Base-by-base conservation (phyloP, 2,888 invertebrate genomes). In the Ectobius pallidus region DNA sequence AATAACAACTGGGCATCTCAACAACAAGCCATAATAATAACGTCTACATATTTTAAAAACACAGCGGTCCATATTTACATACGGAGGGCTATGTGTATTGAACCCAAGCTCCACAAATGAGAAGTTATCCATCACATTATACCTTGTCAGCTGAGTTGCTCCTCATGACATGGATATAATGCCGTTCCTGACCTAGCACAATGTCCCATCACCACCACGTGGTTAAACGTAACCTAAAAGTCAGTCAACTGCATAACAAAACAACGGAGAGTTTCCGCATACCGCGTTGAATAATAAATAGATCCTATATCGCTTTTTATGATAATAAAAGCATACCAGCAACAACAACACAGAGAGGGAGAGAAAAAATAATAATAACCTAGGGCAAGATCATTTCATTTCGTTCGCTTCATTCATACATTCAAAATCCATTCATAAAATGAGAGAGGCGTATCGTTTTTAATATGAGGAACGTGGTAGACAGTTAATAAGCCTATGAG, bases 81-180 rank as follows among this genome's bases (percentile, higher is more conserved):
- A n/a, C n/a, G n/a, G n/a, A n/a, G n/a, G n/a, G n/a, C n/a, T n/a
- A n/a, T n/a, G n/a, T n/a, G n/a, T n/a, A n/a, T n/a, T n/a, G n/a
- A n/a, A n/a, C n/a, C n/a, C n/a, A n/a, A n/a, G n/a, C n/a, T n/a
- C n/a, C n/a, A n/a, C n/a, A n/a, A n/a, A n/a, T n/a, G n/a, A n/a
- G n/a, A n/a, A n/a, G n/a, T n/a, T n/a, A n/a, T n/a, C n/a, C n/a
- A n/a, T n/a, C n/a, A n/a, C n/a, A n/a, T n/a, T n/a, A n/a, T n/a
- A n/a, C n/a, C n/a, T n/a, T n/a, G n/a, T n/a, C n/a, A n/a, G n/a
- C n/a, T n/a, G n/a, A n/a, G n/a, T n/a, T n/a, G n/a, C n/a, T n/a
- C n/a, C 52, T 52, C 52, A 25, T 52, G 52, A 52, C 52, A 25
- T 52, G 52, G 52, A 22, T 52, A 52, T 52, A 52, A 52, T 25